A percentile compares a stretch with the other conserved stretches of the same genome.
Conservation (phyloP, 2,797 vertebrate species). For the Rallus crepitans region DNA sequence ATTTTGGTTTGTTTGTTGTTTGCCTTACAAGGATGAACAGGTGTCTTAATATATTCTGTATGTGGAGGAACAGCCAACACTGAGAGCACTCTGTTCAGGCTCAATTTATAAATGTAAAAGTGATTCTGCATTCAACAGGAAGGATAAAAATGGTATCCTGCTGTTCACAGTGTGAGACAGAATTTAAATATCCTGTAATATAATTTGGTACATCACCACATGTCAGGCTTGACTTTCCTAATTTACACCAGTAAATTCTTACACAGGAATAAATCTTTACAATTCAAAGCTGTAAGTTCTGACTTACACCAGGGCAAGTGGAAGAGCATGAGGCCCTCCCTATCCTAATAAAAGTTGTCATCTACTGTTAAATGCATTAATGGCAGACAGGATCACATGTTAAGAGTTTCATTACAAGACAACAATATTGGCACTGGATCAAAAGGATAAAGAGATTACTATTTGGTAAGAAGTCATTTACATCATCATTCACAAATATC, state of each 20-base stretch:
- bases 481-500: slow-evolving; percentile 34
- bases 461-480: slow-evolving; percentile 23
- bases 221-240: slow-evolving; percentile 53
- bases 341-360: slow-evolving; percentile 27
- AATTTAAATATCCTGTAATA: slow-evolving; percentile 75
- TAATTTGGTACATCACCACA: slow-evolving; percentile 73
- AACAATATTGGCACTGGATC: neutral
- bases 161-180: slow-evolving; percentile 73
- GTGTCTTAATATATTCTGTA: slow-evolving; percentile 32
- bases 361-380: slow-evolving; percentile 48
- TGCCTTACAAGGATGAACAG: slow-evolving; percentile 45
- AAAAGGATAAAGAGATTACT: slow-evolving; percentile 4
- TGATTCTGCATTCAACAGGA: slow-evolving; percentile 68
- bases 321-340: neutral
- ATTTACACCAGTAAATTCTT: slow-evolving; percentile 49
- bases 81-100: slow-evolving; percentile 13
- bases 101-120: slow-evolving; percentile 66
- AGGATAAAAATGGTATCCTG: slow-evolving; percentile 71
- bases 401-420: slow-evolving; percentile 5
- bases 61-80: slow-evolving; percentile 29
- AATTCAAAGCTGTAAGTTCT: neutral
- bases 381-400: slow-evolving; percentile 4
- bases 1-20: slow-evolving; percentile 28
- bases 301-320: neutral
- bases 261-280: slow-evolving; percentile 12